Evolutionary conservation across 2,888 invertebrate genomes (phyloP).

Genomic region (Boloria selene): DNA sequence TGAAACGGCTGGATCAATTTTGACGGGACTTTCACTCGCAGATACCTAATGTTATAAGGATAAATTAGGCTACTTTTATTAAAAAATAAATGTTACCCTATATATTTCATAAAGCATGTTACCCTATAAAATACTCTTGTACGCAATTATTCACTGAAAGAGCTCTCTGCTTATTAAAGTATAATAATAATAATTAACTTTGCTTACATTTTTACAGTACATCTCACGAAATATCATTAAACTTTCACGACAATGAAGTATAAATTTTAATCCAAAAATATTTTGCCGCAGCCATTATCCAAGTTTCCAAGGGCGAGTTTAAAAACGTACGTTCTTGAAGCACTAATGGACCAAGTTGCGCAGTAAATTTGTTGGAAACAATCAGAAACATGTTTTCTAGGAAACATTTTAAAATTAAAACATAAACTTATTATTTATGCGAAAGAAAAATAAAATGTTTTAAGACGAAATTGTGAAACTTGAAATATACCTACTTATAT

Average conservation of each 20-base stretch:
- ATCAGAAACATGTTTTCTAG: slow-evolving; percentile 10
- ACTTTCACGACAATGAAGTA: slow-evolving; percentile 30
- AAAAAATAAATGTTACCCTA: too few species aligned
- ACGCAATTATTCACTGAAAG: too few species aligned
- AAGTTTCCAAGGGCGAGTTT: slow-evolving; percentile 38
- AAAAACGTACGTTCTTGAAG: slow-evolving; percentile 34
- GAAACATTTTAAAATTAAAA: background rate
- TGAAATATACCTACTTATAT: too few species aligned
- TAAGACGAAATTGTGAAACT: too few species aligned
- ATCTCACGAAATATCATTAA: slow-evolving; percentile 29
- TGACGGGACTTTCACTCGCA: too few species aligned
- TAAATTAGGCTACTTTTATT: too few species aligned
- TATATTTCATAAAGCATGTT: too few species aligned
- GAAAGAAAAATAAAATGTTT: too few species aligned
- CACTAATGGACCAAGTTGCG: slow-evolving; percentile 40
- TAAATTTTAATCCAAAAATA: slow-evolving; percentile 39
- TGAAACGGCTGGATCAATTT: too few species aligned
- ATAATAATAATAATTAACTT: slow-evolving; percentile 18
- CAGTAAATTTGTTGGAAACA: slow-evolving; percentile 27
- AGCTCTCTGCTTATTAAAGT: too few species aligned
- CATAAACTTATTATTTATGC: background rate
- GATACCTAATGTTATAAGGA: too few species aligned
- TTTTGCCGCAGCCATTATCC: slow-evolving; percentile 37
- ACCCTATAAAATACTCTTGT: too few species aligned
- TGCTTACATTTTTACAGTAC: slow-evolving; percentile 26